Evolutionary conservation across 2,888 invertebrate genomes (phyloP), one percentile per base, ranked within the genome.

Genomic region (Villa cingulata): DNA sequence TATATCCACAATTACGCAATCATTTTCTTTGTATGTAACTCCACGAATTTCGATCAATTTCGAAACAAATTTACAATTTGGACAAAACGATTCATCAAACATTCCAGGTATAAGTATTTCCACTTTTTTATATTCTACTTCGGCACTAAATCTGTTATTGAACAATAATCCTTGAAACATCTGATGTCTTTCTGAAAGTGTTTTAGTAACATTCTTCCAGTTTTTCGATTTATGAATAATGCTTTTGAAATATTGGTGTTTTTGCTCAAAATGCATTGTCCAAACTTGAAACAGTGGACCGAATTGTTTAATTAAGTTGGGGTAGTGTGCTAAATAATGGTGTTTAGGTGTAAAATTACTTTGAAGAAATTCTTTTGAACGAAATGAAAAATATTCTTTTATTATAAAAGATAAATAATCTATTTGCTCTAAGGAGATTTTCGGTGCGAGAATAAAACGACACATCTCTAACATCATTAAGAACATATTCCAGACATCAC

Each of bases 211-310:
- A 43, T 43, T 43, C 12, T 14, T 36, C 17, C 10, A 43, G 15
- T 32, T 43, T 19, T 43, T 43, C 14, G 43, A 7, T 34, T 34
- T 43, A 12, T 34, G 2, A 7, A 43, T 18, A 18, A 34, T 34
- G 15, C 19, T 43, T 20, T 43, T 43, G 32, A 43, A 43, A 9
- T 17, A 32, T 15, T 43, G 43, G 19, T 43, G 43, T 18, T 43
- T 43, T 18, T 36, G 43, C n/a, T 43, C 36, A 15, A 43, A 43
- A 36, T 43, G 32, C 43, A 43, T 43, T 12, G 34, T 18, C 15
- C 20, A 17, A 34, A 43, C 15, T 32, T 32, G 10, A 12, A 32
- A 12, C 6, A 43, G 19, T 36, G 36, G 43, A 4, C 36, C 43
- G 19, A 43, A 43, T 12, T 34, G 4, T 18, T 19, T 43, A 1